Evolutionary conservation across 2,113 vertebrate genomes (phyloP).

Genomic region (Platysteira castanea): DNA sequence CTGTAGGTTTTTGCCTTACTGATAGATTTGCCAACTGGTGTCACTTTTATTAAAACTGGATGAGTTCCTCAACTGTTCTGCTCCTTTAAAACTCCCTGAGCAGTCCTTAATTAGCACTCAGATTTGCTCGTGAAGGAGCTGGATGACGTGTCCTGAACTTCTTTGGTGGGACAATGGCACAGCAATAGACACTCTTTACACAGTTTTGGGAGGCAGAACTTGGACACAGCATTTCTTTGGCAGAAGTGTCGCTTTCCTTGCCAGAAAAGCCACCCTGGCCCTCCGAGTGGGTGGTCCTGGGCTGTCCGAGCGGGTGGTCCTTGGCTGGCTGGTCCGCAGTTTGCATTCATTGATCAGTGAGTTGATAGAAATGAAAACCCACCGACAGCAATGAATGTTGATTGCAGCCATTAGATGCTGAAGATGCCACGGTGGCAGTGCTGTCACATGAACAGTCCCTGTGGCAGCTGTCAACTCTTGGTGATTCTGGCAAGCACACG

Average conservation of each 20-base stretch:
- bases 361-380: slow-evolving; percentile 89
- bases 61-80: neutral
- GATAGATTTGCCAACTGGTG: neutral
- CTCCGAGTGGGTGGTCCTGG: accelerated
- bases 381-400: slow-evolving; percentile 99
- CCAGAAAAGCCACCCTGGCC: accelerated
- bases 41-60: neutral
- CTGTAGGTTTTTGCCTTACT: neutral
- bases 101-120: neutral
- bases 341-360: slow-evolving; percentile 99
- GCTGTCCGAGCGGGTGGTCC: neutral
- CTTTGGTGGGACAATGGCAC: neutral
- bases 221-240: accelerated
- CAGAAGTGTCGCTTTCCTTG: accelerated
- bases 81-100: neutral
- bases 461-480: accelerated
- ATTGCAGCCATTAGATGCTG: slow-evolving; percentile 88
- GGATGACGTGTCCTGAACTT: accelerated
- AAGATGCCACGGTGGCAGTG: neutral
- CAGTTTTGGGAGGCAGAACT: neutral
- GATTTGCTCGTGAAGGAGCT: neutral
- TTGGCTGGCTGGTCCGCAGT: slow-evolving; percentile 89
- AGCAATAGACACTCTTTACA: accelerated
- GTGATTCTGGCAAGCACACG: neutral
- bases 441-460: accelerated